A percentile compares a stretch with the other conserved stretches of the same genome.
Evolutionary conservation across 2,113 vertebrate species (phyloP).

Genomic region (Lampris incognitus): DNA sequence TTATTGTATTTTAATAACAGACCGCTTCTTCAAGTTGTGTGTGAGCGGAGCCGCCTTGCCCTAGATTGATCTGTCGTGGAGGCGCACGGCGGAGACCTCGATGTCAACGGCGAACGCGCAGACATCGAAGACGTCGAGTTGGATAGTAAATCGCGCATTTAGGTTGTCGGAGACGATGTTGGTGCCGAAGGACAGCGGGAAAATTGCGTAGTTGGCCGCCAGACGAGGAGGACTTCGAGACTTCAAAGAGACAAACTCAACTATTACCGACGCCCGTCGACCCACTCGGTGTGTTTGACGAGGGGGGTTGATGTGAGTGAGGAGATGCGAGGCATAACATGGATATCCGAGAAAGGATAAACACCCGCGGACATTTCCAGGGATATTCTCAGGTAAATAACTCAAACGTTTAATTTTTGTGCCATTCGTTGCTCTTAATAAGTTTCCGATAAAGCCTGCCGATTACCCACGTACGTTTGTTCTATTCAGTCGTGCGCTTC

Average conservation of each 20-base stretch:
- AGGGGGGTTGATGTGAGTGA: constrained; percentile 32
- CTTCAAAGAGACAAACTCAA: constrained; percentile 54
- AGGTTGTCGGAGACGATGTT: background rate
- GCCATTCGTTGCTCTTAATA: no score
- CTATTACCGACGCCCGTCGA: constrained; percentile 5
- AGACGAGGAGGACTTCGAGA: constrained; percentile 19
- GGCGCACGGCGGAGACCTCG: background rate
- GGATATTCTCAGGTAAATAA: constrained; percentile 57
- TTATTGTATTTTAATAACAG: background rate
- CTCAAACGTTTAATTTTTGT: no score
- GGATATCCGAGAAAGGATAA: constrained; percentile 69
- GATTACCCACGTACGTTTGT: background rate
- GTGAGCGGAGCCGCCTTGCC: constrained; percentile 6
- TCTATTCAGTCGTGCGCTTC: background rate
- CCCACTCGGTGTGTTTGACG: constrained; percentile 26
- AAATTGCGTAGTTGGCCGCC: background rate
- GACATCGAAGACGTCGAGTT: background rate
- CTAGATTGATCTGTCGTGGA: constrained; percentile 4
- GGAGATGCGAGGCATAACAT: constrained; percentile 67
- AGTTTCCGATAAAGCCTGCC: no score
- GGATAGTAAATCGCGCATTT: background rate
- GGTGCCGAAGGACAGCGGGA: background rate
- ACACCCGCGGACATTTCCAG: constrained; percentile 21
- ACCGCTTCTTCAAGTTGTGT: constrained; percentile 5
- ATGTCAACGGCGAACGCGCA: background rate